phyloP scores from a whole-genome alignment of 37 sponge, comb jelly and placozoan genomes.

The Aplysina aerophoba region DNA sequence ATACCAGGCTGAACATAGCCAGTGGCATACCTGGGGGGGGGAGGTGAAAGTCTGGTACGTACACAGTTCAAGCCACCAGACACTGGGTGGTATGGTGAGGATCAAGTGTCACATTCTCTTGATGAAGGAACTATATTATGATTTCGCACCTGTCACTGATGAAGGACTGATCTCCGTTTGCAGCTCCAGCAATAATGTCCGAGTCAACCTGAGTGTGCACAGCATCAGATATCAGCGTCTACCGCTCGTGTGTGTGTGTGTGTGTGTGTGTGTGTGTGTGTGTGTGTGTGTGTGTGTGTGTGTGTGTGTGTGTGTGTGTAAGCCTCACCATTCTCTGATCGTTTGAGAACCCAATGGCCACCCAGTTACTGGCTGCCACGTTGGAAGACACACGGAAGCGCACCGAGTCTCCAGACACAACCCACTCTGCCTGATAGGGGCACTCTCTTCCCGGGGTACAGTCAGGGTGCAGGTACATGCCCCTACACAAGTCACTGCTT shows the following conservation, averaged over 20 bases:
- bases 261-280: too few relatives aligned
- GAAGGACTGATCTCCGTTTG: constrained; percentile 39
- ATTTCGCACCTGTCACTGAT: constrained; percentile 55
- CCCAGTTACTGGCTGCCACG: constrained; percentile 24
- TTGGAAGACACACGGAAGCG: constrained; percentile 33
- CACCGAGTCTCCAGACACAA: constrained; percentile 12
- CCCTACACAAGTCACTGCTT: neutral
- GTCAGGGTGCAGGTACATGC: neutral
- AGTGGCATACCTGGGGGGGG: constrained; percentile 17
- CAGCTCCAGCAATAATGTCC: constrained; percentile 52
- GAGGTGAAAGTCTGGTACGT: neutral
- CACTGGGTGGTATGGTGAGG: too few relatives aligned
- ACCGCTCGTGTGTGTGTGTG: too few relatives aligned
- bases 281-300: too few relatives aligned
- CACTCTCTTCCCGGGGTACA: neutral
- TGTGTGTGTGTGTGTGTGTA: neutral
- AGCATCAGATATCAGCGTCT: too few relatives aligned
- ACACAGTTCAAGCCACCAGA: neutral
- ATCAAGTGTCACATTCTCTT: too few relatives aligned
- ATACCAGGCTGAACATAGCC: constrained; percentile 37
- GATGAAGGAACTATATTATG: neutral
- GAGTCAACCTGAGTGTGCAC: constrained; percentile 35
- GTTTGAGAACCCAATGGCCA: constrained; percentile 62
- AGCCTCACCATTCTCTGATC: constrained; percentile 49
- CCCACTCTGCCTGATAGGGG: constrained; percentile 19